Conservation (phyloP, 1,140 invertebrate genomes). For the Euwallacea similis region DNA sequence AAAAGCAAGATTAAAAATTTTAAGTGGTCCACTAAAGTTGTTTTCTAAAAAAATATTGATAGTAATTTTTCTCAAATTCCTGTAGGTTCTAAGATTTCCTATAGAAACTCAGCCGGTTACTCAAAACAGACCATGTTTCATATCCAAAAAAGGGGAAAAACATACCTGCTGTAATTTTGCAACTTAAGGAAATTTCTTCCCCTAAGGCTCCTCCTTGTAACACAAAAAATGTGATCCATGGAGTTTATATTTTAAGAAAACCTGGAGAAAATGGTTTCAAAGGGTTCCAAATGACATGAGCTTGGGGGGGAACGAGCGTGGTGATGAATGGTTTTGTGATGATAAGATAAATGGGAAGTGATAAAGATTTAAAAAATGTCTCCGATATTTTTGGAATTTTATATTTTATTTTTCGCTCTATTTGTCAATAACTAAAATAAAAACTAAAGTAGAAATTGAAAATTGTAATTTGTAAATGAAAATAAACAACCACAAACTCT, state of each 20-base stretch:
- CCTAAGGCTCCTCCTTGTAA: not conserved
- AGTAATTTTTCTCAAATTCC: too few species aligned
- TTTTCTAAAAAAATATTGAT: too few species aligned
- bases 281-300: not conserved
- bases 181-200: not conserved
- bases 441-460: too few species aligned
- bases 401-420: not conserved
- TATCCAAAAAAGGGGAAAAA: too few species aligned
- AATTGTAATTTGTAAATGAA: too few species aligned
- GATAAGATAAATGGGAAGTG: not conserved
- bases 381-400: not conserved
- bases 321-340: not conserved
- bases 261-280: not conserved
- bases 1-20: too few species aligned
- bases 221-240: conserved; percentile 11
- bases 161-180: conserved; percentile 7
- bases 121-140: too few species aligned
- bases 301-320: not conserved
- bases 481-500: too few species aligned
- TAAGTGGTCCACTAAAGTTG: too few species aligned
- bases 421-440: not conserved
- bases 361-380: not conserved
- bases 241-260: not conserved
- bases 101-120: too few species aligned
- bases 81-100: too few species aligned